Percentiles rank a stretch among this genome's conserved stretches.
These are phyloP conservation scores for Pseudomugil gertrudae DNA, from an alignment of 2,797 vertebrate species.

Conservation along the genomic window DNA sequence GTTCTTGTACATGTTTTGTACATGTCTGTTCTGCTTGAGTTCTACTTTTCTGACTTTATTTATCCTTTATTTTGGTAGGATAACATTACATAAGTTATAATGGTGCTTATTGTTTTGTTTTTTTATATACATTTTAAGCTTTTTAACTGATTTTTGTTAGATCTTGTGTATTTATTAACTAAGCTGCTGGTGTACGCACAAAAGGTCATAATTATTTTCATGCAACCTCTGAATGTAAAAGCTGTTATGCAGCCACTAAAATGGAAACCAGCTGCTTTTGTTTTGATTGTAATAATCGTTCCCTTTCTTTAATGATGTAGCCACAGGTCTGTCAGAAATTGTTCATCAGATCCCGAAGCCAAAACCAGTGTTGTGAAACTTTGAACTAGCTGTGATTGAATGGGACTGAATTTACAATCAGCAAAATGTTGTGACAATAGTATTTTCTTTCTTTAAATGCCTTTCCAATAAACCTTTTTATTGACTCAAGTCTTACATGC, in stretches of 20 bases:
- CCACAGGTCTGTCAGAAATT: background rate
- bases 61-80: background rate
- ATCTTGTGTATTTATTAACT: constrained; percentile 34
- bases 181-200: constrained; percentile 41
- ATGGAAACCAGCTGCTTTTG: background rate
- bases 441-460: constrained; percentile 9
- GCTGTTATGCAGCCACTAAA: constrained; percentile 5
- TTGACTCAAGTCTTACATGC: constrained; percentile 19
- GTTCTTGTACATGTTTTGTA: background rate
- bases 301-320: background rate
- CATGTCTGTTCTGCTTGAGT: constrained; percentile 5
- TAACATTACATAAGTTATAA: constrained; percentile 11
- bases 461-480: constrained; percentile 57
- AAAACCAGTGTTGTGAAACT: background rate
- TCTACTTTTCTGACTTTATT: constrained; percentile 1
- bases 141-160: constrained; percentile 5
- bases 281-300: background rate
- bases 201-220: constrained; percentile 18
- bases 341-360: background rate
- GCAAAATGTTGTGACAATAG: background rate
- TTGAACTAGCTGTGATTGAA: background rate
- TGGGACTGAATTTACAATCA: background rate
- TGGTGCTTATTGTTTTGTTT: constrained; percentile 6
- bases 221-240: constrained; percentile 13
- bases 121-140: constrained; percentile 2